These are phyloP conservation scores for Cacatua alba DNA, from an alignment of 2,113 vertebrate species.

Conservation along the genomic window DNA sequence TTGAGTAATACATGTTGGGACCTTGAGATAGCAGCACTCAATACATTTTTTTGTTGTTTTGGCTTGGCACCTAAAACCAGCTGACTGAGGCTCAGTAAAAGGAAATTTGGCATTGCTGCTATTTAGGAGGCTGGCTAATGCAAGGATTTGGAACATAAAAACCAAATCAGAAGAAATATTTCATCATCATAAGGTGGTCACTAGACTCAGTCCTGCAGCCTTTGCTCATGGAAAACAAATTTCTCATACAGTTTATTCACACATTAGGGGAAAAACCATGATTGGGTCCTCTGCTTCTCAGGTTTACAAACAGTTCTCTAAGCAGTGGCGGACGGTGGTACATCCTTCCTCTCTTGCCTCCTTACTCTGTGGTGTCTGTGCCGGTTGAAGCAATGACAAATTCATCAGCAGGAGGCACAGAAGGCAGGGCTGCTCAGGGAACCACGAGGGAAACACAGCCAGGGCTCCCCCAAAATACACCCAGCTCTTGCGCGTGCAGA, in stretches of 20 bases:
- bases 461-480: not conserved
- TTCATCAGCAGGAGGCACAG: not conserved
- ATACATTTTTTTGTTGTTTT: conserved; percentile 28
- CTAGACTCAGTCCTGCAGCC: not conserved
- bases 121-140: conserved; percentile 25
- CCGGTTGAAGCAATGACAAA: accelerated
- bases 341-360: accelerated
- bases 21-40: conserved; percentile 50
- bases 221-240: not conserved
- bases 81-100: conserved; percentile 24
- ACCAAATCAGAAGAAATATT: conserved; percentile 26
- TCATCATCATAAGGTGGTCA: conserved; percentile 5
- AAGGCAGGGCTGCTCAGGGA: not conserved
- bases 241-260: not conserved
- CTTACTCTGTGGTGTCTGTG: not conserved
- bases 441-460: not conserved
- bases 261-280: not conserved
- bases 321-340: not conserved
- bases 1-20: conserved; percentile 54
- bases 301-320: not conserved
- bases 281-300: not conserved
- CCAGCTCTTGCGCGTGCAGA: accelerated
- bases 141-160: conserved; percentile 34
- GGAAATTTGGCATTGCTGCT: conserved; percentile 42
- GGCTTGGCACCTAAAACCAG: conserved; percentile 46